These are phyloP conservation scores for Trisateles emortualis DNA, from an alignment of 2,888 invertebrate species.

Conservation along the genomic window DNA sequence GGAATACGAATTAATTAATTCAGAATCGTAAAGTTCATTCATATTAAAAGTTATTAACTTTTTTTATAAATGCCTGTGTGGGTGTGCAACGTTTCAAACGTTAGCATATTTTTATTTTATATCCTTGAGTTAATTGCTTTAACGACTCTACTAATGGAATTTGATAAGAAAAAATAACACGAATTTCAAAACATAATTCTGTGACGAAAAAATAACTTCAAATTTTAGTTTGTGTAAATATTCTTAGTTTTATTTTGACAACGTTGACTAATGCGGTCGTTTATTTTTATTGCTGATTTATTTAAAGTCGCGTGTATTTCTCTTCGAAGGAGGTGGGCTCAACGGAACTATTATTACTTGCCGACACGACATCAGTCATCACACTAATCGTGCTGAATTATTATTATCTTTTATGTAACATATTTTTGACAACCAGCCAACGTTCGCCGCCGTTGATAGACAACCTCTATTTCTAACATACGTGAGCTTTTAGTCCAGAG, in stretches of 20 bases:
- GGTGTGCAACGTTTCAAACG: constrained; percentile 38
- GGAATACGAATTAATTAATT: constrained; percentile 71
- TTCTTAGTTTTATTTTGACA: constrained; percentile 82
- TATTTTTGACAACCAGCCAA: constrained; percentile 75
- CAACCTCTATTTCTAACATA: constrained; percentile 36
- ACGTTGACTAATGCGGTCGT: constrained; percentile 83
- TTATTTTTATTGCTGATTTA: constrained; percentile 83
- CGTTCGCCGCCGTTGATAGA: constrained; percentile 57
- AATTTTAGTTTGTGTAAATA: constrained; percentile 67
- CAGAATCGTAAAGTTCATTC: constrained; percentile 60
- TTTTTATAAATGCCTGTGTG: constrained; percentile 51
- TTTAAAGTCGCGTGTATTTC: constrained; percentile 77
- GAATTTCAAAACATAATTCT: constrained; percentile 45
- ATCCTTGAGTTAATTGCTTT: constrained; percentile 50
- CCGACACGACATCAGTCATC: constrained; percentile 83
- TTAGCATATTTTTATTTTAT: constrained; percentile 46
- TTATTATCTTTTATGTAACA: constrained; percentile 77
- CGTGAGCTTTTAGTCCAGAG: not conserved
- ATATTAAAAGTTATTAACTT: constrained; percentile 63
- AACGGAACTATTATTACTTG: constrained; percentile 78
- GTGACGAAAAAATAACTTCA: constrained; percentile 47
- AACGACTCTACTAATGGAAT: constrained; percentile 51
- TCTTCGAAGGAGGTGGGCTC: constrained; percentile 73
- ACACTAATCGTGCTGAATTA: constrained; percentile 75
- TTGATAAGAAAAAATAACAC: constrained; percentile 43